Conservation (phyloP, 2,113 vertebrate genomes). For the Stigmatopora argus region DNA sequence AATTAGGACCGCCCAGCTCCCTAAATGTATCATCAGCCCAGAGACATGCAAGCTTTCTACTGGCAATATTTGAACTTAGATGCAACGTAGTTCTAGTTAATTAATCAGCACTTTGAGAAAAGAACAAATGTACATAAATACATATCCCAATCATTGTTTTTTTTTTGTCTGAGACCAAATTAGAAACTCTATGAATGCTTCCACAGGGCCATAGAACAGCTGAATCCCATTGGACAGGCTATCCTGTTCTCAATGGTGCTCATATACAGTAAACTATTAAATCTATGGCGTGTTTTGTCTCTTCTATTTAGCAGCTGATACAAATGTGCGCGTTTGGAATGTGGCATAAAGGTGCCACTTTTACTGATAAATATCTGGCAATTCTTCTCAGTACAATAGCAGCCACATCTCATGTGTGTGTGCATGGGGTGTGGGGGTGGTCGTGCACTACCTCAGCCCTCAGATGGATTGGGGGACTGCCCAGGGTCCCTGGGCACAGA, state of each 20-base stretch:
- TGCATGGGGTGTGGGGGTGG: no score
- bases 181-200: slow-evolving; percentile 2
- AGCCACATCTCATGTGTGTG: slow-evolving; percentile 1
- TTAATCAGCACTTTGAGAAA: no score
- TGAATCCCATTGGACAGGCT: slow-evolving; percentile 5
- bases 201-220: slow-evolving; percentile 10
- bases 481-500: no score
- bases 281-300: slow-evolving; percentile 24
- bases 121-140: no score
- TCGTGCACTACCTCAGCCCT: no score
- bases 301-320: slow-evolving; percentile 8
- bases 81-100: no score
- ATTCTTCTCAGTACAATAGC: slow-evolving; percentile 28
- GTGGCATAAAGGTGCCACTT: not conserved
- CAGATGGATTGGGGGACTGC: no score
- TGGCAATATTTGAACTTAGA: no score
- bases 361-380: slow-evolving; percentile 8
- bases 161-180: slow-evolving; percentile 3
- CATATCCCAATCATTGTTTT: not conserved
- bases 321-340: not conserved
- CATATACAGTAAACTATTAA: slow-evolving; percentile 12
- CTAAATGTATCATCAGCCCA: no score
- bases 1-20: no score
- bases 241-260: slow-evolving; percentile 37
- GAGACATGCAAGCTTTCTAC: no score